These are phyloP conservation scores for Cheumatopsyche charites DNA, from an alignment of 1,140 invertebrate species.

Conservation along the genomic window DNA sequence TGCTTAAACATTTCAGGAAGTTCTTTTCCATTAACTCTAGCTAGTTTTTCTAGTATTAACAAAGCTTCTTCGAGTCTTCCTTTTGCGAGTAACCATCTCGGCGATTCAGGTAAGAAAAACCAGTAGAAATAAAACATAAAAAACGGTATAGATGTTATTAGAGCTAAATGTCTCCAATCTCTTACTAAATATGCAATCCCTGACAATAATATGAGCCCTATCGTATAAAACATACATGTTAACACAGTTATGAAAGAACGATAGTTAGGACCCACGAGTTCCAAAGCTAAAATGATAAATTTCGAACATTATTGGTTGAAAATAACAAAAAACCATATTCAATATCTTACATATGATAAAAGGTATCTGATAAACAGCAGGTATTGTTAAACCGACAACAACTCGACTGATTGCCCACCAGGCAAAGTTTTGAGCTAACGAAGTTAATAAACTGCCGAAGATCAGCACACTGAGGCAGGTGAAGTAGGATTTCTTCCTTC, in stretches of 20 bases:
- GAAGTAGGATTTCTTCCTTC: slow-evolving; percentile 81
- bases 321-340: slow-evolving; percentile 52
- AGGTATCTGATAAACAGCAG: slow-evolving; percentile 93
- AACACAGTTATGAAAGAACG: slow-evolving; percentile 89
- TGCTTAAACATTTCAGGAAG: slow-evolving; percentile 74
- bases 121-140: slow-evolving; percentile 83
- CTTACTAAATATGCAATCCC: slow-evolving; percentile 81
- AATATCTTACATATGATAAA: slow-evolving; percentile 89
- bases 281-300: slow-evolving; percentile 72
- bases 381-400: slow-evolving; percentile 85
- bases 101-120: slow-evolving; percentile 85
- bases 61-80: slow-evolving; percentile 80
- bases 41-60: slow-evolving; percentile 75
- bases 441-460: slow-evolving; percentile 77
- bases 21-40: slow-evolving; percentile 76
- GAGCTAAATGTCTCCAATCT: slow-evolving; percentile 79
- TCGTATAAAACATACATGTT: slow-evolving; percentile 88
- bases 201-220: slow-evolving; percentile 81
- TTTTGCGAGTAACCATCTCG: slow-evolving; percentile 82
- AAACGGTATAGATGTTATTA: slow-evolving; percentile 84
- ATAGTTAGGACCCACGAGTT: slow-evolving; percentile 88
- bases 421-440: slow-evolving; percentile 77
- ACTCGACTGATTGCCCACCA: slow-evolving; percentile 78
- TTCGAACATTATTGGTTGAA: not conserved
- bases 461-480: slow-evolving; percentile 78